phyloP scores from a whole-genome alignment of 2,888 invertebrate genomes.

The Odontocolon sp. region DNA sequence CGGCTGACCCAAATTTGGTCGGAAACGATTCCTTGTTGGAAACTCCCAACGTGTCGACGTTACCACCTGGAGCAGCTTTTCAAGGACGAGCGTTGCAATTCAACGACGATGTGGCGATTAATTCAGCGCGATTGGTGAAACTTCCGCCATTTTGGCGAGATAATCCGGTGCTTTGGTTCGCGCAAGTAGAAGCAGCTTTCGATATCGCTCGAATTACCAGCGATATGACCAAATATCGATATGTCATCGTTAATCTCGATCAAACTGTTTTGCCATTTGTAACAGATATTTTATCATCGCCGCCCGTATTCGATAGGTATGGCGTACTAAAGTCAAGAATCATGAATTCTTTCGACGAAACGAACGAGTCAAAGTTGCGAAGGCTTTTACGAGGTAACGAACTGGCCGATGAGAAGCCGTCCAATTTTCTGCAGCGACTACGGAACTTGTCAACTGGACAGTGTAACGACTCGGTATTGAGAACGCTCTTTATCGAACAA shows the following conservation, averaged over 20 bases:
- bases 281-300: constrained; percentile 49
- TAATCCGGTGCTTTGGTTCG: no score
- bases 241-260: constrained; percentile 43
- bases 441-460: constrained; percentile 18
- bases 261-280: constrained; percentile 33
- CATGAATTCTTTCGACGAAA: constrained; percentile 45
- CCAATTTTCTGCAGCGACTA: constrained; percentile 50
- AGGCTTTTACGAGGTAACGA: constrained; percentile 44
- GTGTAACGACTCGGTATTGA: constrained; percentile 34
- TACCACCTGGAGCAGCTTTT: no score
- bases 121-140: no score
- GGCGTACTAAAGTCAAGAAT: constrained; percentile 40
- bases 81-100: no score
- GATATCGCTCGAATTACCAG: no score
- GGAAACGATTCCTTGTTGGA: no score
- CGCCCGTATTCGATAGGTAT: constrained; percentile 39
- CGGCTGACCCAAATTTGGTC: no score
- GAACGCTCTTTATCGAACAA: constrained; percentile 34
- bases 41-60: no score
- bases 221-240: constrained; percentile 49
- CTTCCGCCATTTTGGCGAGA: no score
- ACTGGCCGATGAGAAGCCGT: constrained; percentile 55
- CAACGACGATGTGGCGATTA: no score
- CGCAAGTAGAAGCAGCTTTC: no score
- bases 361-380: constrained; percentile 27